Evolutionary conservation across 2,797 vertebrate species (phyloP), one percentile per base, ranked within the genome.

Genomic region (Odontamblyopus lacepedii): DNA sequence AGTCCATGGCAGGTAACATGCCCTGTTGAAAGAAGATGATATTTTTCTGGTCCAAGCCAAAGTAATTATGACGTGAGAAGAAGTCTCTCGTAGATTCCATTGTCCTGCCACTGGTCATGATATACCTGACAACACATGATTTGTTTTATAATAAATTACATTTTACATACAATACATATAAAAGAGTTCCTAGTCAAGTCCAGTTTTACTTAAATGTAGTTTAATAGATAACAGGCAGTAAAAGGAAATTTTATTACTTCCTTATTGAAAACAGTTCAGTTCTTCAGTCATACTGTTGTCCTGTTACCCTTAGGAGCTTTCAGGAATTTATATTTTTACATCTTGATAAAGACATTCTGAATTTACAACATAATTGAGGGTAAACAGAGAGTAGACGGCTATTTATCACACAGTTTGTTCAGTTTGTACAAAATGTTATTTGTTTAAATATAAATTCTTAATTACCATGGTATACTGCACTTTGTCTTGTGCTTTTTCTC

Each of bases 51-150:
- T 92, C 92, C 78, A 99, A 87, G 51, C 98, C 97, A 78, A 99
- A 99, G 84, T 95, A 95, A 41, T 79, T 90, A 80, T 96, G 95
- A 32, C 74, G 91, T 18, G 84, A 83, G 83, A 99, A 99, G 88
- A 96, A 99, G 0, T 95, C 94, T 83, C 92, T 92, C 1, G 97
- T 99, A 27, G 94, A 92, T 23, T 95, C 94, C 96, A 98, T 97
- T 1, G 97, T 99, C 71, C 96, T 92, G 32, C 97, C 96, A 0
- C 97, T 99, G 51, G 97, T 98, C 98, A 99, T 99, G 70, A 99
- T 98, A 89, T 99, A 99, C 98, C 98, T 99, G 76, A 75, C 77
- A 72, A 78, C 68, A 75, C 55, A 38, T 51, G 70, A 29, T 26
- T 38, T 18, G 27, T 38, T 12, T n/a, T n/a, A 35, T 23, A 30